A percentile compares a stretch with the other conserved stretches of the same genome.
Conservation (phyloP, 2,113 vertebrate genomes). For the Lampris incognitus region DNA sequence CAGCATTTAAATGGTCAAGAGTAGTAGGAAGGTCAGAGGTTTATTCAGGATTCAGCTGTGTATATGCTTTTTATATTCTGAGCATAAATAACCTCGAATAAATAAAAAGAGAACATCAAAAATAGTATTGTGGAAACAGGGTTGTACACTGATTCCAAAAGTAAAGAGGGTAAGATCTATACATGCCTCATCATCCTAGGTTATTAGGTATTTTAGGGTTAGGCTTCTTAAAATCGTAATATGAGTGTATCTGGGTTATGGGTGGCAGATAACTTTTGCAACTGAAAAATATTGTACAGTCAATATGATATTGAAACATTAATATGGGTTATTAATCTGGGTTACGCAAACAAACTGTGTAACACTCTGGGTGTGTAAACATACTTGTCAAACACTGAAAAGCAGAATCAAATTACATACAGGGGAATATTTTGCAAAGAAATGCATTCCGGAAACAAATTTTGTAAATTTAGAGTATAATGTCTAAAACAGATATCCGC, state of each 20-base stretch:
- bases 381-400: neutral
- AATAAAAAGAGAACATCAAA: neutral
- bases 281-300: no score
- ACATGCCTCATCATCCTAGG: no score
- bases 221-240: neutral
- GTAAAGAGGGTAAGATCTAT: no score
- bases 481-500: neutral
- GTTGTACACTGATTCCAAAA: no score
- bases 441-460: neutral
- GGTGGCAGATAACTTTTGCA: neutral
- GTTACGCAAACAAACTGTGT: no score
- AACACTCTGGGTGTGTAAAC: no score
- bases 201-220: neutral
- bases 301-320: neutral
- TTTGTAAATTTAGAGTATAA: neutral
- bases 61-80: no score
- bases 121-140: neutral
- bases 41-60: neutral
- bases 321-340: no score
- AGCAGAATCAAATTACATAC: neutral
- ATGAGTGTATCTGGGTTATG: neutral
- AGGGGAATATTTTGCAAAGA: neutral
- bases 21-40: neutral
- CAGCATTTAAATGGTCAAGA: no score
- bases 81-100: no score